A percentile compares a stretch with the other conserved stretches of the same genome.
Evolutionary conservation across 2,113 vertebrate genomes (phyloP).

Genomic region (Nesogale talazaci): DNA sequence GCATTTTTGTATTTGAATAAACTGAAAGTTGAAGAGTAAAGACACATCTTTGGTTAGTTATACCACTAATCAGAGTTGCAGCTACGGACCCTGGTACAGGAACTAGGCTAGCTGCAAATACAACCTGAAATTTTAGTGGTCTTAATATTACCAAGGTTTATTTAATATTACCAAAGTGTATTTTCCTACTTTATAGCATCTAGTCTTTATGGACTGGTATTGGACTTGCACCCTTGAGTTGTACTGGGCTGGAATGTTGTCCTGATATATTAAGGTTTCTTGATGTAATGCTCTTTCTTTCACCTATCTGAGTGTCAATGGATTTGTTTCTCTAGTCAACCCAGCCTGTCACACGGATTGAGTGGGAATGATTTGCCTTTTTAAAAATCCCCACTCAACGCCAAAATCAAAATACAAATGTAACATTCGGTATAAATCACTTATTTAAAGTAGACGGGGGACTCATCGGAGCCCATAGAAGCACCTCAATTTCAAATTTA

Average conservation of each 20-base stretch:
- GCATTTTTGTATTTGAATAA: neutral
- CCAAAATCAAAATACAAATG: neutral
- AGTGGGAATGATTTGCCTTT: neutral
- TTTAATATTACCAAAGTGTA: neutral
- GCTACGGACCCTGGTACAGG: neutral
- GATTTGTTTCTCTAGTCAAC: too few relatives aligned
- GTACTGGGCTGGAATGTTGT: too few relatives aligned
- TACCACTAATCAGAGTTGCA: neutral
- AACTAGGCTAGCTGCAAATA: neutral
- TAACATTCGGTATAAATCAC: neutral
- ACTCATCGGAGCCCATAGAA: neutral
- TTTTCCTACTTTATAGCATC: neutral
- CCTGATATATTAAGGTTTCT: too few relatives aligned
- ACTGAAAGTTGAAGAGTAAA: neutral
- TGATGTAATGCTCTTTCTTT: too few relatives aligned
- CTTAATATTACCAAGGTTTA: neutral
- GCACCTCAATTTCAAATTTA: conserved; percentile 36
- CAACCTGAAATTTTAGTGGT: neutral
- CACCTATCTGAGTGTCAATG: too few relatives aligned
- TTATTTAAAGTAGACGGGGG: conserved; percentile 21
- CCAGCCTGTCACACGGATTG: too few relatives aligned
- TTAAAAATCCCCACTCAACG: neutral
- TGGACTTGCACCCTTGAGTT: too few relatives aligned
- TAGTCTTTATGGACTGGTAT: too few relatives aligned
- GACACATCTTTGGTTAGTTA: neutral